Base-by-base conservation (phyloP, 53 echinoderm and acorn worm genomes). In the Henricia sp. region DNA sequence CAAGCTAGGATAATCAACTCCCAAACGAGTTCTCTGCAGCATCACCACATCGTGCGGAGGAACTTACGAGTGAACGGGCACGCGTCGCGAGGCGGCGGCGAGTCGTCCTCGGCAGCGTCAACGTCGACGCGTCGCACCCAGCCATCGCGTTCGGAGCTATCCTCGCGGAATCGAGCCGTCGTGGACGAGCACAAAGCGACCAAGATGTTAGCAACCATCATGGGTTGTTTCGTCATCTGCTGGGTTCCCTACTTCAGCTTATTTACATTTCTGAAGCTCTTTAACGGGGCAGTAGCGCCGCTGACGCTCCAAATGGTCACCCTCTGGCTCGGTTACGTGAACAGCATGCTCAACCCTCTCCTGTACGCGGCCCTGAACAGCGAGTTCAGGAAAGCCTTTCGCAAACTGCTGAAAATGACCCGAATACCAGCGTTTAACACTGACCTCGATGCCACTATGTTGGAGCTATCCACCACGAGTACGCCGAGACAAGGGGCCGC, bases 211-310 rank as follows among this genome's bases (percentile, higher is more conserved):
- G 94, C 91, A 37, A 82, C 86, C 21, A 88, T 94, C 50, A 91
- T 94, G 86, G 88, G 94, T 2, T 88, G 91, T 68, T 94, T 94
- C 66, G 88, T 91, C 42, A 70, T 94, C 26, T 94, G 94, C 60
- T 94, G 94, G 94, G 94, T 94, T 0, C 94, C 94, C 1, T 94
- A 94, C 58, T 94, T 94, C 86, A 86, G 86, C 59, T 74, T 94
- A 26, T 94, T 94, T 59, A 94, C 94, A 4, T 91, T 94, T 72
- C 74, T 63, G 12, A 85, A 85, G 21, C 29, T 94, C 9, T 91
- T 88, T 59, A 59, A 50, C 8, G 53, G 37, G 20, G 83, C 83
- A 41, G 65, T 60, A 29, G 83, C 86, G 16, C 89, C 91, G 21
- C 60, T 37, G 26, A 44, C 76, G 13, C 65, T 94, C 1, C 41